phyloP scores from a whole-genome alignment of 2,888 invertebrate genomes.

The Chloromyia formosa region DNA sequence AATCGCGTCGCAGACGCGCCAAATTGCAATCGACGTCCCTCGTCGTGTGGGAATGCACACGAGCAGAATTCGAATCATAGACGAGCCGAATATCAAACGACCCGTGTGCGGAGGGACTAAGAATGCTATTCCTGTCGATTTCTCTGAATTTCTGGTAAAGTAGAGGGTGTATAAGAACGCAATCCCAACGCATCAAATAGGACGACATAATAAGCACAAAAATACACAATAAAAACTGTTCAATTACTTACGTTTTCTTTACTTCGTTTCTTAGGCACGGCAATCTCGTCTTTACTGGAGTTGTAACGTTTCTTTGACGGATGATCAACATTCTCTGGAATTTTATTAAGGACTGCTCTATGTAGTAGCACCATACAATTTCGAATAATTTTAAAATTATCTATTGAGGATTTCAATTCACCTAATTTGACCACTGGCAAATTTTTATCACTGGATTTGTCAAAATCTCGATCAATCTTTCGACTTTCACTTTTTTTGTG shows the following conservation, averaged over 20 bases:
- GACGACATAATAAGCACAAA: no score
- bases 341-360: not conserved
- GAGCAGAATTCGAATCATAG: no score
- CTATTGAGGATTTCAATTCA: not conserved
- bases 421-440: not conserved
- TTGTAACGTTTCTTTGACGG: not conserved
- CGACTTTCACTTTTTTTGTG: not conserved
- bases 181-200: no score
- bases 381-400: not conserved
- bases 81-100: no score
- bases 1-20: no score
- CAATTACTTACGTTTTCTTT: slow-evolving; percentile 35
- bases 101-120: no score
- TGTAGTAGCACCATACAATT: slow-evolving; percentile 24
- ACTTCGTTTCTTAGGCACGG: slow-evolving; percentile 13
- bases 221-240: no score
- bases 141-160: no score
- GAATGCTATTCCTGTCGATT: no score
- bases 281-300: not conserved
- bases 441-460: not conserved
- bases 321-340: not conserved
- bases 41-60: no score
- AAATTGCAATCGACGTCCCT: no score
- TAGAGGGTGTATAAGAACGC: no score
- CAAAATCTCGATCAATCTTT: not conserved